Evolutionary conservation across 2,797 vertebrate species (phyloP).

Genomic region (Manis javanica): DNA sequence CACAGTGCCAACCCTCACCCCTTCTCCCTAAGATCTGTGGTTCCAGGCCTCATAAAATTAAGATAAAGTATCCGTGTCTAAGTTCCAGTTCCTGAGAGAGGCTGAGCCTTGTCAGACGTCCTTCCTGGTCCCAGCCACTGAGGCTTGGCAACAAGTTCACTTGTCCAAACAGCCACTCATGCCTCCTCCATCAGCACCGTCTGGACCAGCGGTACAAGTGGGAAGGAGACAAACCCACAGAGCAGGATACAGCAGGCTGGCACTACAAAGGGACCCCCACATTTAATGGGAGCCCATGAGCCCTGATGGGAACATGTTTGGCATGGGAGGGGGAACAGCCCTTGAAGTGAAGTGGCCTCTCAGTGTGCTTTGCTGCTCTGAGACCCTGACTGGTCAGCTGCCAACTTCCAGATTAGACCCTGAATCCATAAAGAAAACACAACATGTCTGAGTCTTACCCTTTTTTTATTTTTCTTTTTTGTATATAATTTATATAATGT

Average conservation of each 20-base stretch:
- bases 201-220: rapidly evolving
- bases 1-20: not conserved
- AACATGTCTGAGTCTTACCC: rapidly evolving
- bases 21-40: not conserved
- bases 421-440: not conserved
- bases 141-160: not conserved
- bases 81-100: not conserved
- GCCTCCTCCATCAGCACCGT: not conserved
- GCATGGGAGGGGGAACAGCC: rapidly evolving
- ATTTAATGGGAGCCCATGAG: rapidly evolving
- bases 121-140: not conserved
- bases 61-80: not conserved
- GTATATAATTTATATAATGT: not conserved
- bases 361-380: not conserved
- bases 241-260: rapidly evolving
- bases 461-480: not conserved
- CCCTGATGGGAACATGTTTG: not conserved
- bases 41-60: not conserved
- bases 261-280: rapidly evolving
- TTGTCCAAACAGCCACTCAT: not conserved
- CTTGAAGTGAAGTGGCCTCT: not conserved
- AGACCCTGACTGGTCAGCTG: not conserved
- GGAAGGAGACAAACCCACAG: not conserved
- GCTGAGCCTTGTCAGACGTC: not conserved
- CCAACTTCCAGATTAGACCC: not conserved